Percentiles rank a stretch among this genome's conserved stretches.
phyloP scores from a whole-genome alignment of 2,888 invertebrate genomes.

The Harpalus rubripes region DNA sequence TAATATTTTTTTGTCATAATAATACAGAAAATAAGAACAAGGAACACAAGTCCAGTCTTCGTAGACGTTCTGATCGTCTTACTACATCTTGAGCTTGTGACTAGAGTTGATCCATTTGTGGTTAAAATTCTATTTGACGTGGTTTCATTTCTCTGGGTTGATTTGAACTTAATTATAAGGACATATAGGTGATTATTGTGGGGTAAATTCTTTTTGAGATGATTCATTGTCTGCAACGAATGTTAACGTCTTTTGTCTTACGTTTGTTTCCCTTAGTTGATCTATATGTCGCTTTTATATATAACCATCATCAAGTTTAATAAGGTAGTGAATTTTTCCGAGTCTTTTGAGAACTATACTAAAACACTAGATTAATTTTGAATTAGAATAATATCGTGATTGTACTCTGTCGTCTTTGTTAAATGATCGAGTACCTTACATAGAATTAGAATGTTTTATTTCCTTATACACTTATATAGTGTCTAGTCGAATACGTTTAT shows the following conservation, averaged over 20 bases:
- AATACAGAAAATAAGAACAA: no score
- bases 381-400: no score
- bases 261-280: background rate
- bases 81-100: no score
- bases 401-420: slow-evolving; percentile 17
- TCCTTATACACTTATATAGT: background rate
- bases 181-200: background rate
- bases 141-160: background rate
- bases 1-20: no score
- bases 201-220: background rate
- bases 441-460: slow-evolving; percentile 11
- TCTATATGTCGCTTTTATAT: background rate
- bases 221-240: background rate
- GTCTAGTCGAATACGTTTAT: slow-evolving; percentile 1
- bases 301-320: no score
- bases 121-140: background rate
- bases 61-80: no score
- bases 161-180: background rate
- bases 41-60: no score
- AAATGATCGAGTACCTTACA: slow-evolving; percentile 11
- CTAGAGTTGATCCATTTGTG: no score
- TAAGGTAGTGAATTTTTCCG: no score
- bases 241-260: background rate
- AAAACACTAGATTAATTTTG: slow-evolving; percentile 7
- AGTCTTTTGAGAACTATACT: no score